These are phyloP conservation scores for Lycopodina hypogea DNA, from an alignment of 37 sponge, comb jelly and placozoan species.

Conservation along the genomic window DNA sequence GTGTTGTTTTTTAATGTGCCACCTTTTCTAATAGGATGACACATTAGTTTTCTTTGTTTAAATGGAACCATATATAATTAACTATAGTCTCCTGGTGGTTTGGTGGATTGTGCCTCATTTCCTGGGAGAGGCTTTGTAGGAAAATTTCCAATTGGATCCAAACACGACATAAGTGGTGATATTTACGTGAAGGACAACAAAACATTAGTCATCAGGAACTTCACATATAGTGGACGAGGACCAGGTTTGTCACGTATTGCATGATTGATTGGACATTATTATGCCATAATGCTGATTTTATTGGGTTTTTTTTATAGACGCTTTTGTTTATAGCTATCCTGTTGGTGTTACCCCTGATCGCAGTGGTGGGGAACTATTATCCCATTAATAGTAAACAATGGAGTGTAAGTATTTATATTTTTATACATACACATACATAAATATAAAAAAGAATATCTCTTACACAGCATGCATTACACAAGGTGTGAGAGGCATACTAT, in stretches of 20 bases:
- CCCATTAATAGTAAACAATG: not conserved
- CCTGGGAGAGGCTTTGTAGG: slow-evolving; percentile 17
- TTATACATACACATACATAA: not conserved
- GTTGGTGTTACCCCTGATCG: not conserved
- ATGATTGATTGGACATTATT: too few relatives aligned
- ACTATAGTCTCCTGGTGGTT: too few relatives aligned
- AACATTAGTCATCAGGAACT: slow-evolving; percentile 6
- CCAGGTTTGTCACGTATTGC: too few relatives aligned
- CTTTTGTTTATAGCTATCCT: slow-evolving; percentile 25
- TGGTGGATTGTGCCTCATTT: not conserved
- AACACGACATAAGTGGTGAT: slow-evolving; percentile 6
- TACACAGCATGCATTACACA: too few relatives aligned
- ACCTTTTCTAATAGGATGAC: too few relatives aligned
- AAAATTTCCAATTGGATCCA: not conserved
- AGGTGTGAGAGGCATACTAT: too few relatives aligned
- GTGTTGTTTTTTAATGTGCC: too few relatives aligned
- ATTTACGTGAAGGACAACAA: slow-evolving; percentile 6
- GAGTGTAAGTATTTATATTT: not conserved
- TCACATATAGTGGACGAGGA: slow-evolving; percentile 19
- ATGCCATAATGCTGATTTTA: too few relatives aligned
- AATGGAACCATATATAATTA: too few relatives aligned
- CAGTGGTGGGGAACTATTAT: not conserved
- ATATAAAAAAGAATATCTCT: too few relatives aligned
- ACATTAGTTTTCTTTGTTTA: too few relatives aligned
- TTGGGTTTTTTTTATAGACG: slow-evolving; percentile 12